A percentile compares a stretch with the other conserved stretches of the same genome.
phyloP scores from a whole-genome alignment of 2,797 vertebrate genomes.

The Erithacus rubecula region DNA sequence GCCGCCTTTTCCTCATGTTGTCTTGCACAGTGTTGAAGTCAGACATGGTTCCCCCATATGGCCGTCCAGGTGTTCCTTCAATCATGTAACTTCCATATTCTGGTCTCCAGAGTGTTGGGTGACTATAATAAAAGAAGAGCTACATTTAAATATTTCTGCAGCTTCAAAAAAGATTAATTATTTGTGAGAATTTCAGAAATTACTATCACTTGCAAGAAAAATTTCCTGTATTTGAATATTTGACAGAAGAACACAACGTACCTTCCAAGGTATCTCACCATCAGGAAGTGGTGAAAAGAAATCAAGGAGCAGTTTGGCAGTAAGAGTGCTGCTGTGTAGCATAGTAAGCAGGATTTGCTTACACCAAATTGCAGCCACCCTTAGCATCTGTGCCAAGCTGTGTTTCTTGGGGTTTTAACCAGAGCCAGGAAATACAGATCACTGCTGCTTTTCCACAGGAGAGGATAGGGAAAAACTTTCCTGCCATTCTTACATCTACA shows the following conservation, averaged over 20 bases:
- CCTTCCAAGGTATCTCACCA: background rate
- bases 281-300: background rate
- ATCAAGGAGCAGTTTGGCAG: background rate
- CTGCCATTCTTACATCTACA: background rate
- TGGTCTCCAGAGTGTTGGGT: slow-evolving; percentile 97
- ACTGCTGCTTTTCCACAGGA: background rate
- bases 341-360: background rate
- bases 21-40: slow-evolving; percentile 98
- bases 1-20: slow-evolving; percentile 94
- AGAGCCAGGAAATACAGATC: background rate
- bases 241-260: background rate
- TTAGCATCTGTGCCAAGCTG: background rate
- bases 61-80: slow-evolving; percentile 95
- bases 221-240: background rate
- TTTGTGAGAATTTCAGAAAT: background rate
- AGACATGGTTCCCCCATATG: slow-evolving; percentile 96
- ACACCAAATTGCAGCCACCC: background rate
- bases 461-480: background rate
- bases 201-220: background rate
- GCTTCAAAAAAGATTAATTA: background rate
- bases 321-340: background rate
- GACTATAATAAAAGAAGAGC: slow-evolving; percentile 73
- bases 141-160: background rate
- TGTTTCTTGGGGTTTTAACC: background rate
- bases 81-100: slow-evolving; percentile 99